Percentiles rank a stretch among this genome's conserved stretches.
phyloP scores from a whole-genome alignment of 2,797 vertebrate species.

The Bucorvus abyssinicus region DNA sequence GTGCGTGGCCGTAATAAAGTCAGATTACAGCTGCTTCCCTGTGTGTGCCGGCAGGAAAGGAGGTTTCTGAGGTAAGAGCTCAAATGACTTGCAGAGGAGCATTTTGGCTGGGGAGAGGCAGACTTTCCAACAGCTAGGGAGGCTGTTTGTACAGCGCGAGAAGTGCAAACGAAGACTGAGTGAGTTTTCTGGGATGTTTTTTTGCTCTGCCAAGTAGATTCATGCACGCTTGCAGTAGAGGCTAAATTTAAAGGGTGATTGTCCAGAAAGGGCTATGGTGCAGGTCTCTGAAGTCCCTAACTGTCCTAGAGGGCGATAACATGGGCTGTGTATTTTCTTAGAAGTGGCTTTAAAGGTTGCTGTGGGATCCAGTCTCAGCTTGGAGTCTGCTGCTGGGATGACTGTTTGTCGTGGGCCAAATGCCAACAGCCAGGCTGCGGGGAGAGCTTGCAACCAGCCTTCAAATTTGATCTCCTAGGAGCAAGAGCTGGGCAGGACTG shows the following conservation, averaged over 20 bases:
- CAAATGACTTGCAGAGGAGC: neutral
- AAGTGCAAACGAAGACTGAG: neutral
- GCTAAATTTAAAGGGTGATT: neutral
- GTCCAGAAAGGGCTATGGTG: neutral
- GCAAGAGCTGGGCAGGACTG: neutral
- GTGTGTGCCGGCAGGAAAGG: neutral
- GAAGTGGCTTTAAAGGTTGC: neutral
- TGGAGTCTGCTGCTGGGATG: neutral
- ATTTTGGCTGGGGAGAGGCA: neutral
- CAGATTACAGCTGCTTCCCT: conserved; percentile 7
- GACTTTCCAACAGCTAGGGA: neutral
- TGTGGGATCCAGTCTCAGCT: neutral
- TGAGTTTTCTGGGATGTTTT: neutral
- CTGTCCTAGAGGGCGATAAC: neutral
- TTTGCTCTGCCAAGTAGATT: neutral
- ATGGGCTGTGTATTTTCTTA: neutral
- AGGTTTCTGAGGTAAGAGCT: conserved; percentile 39
- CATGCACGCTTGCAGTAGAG: neutral
- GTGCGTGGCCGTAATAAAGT: neutral
- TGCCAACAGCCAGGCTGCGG: neutral
- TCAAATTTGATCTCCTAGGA: neutral
- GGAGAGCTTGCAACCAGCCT: neutral
- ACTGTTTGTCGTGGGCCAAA: neutral
- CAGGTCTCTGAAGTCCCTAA: neutral
- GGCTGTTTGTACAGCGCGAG: neutral